Percentiles rank a stretch among this genome's conserved stretches.
Conservation (phyloP, 2,888 invertebrate species). For the Caenorhabditis sp. region DNA sequence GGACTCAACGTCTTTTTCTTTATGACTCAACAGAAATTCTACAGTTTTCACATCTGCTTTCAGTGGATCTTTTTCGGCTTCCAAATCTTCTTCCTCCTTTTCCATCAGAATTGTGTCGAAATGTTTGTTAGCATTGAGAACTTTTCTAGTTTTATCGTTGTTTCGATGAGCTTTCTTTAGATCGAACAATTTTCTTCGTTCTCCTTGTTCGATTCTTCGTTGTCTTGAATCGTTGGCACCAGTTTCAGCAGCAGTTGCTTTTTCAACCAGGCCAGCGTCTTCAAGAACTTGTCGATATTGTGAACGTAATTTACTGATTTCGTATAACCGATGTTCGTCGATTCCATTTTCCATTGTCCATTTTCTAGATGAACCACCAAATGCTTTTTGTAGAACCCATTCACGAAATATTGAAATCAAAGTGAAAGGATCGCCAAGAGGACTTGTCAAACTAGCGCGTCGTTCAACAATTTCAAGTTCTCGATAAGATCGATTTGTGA, state of each 20-base stretch:
- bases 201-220: slow-evolving; percentile 81
- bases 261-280: slow-evolving; percentile 64
- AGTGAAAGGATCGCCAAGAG: slow-evolving; percentile 93
- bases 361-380: slow-evolving; percentile 72
- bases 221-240: slow-evolving; percentile 59
- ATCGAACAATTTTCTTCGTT: slow-evolving; percentile 84
- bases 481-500: slow-evolving; percentile 86
- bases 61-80: slow-evolving; percentile 46
- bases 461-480: slow-evolving; percentile 56
- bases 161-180: slow-evolving; percentile 76
- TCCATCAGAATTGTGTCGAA: slow-evolving; percentile 59
- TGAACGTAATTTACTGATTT: slow-evolving; percentile 88
- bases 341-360: slow-evolving; percentile 91
- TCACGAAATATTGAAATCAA: slow-evolving; percentile 79
- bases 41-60: slow-evolving; percentile 57
- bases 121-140: slow-evolving; percentile 74
- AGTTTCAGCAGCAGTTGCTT: slow-evolving; percentile 42
- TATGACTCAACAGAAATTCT: slow-evolving; percentile 55
- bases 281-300: slow-evolving; percentile 75
- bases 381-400: slow-evolving; percentile 71
- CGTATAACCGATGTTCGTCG: slow-evolving; percentile 96
- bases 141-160: slow-evolving; percentile 74
- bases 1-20: slow-evolving; percentile 47
- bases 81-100: slow-evolving; percentile 51
- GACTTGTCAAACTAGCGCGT: slow-evolving; percentile 80